Percentiles rank a stretch among this genome's conserved stretches.
phyloP scores from a whole-genome alignment of 1,140 invertebrate species.

The Nebria ingens region DNA sequence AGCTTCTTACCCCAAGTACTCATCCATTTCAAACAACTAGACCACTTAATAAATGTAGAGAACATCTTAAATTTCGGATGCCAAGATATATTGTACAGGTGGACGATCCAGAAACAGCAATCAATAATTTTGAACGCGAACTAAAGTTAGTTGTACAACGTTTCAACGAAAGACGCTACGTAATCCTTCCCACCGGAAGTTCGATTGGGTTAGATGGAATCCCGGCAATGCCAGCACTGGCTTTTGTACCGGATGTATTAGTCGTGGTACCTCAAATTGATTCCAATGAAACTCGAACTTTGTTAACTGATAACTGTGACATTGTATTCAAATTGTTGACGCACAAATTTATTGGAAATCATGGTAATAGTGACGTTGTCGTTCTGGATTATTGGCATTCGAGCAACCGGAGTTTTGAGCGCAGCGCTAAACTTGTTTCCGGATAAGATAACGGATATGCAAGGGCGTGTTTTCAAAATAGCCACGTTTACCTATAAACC shows the following conservation, averaged over 20 bases:
- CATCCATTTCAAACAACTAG: too few species aligned
- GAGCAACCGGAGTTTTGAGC: background rate
- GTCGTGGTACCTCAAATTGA: constrained; percentile 3
- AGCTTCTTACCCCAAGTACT: too few species aligned
- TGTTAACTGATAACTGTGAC: constrained; percentile 37
- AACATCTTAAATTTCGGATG: background rate
- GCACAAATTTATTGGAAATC: constrained; percentile 13
- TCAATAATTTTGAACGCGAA: background rate
- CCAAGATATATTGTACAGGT: background rate
- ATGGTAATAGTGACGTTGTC: background rate
- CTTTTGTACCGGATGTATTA: background rate
- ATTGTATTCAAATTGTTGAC: constrained; percentile 11
- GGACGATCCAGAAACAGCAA: background rate
- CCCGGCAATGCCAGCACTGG: background rate
- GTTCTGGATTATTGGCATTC: constrained; percentile 6
- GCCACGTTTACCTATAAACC: constrained; percentile 25
- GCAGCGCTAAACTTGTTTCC: constrained; percentile 21
- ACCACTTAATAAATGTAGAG: background rate
- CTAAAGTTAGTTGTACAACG: background rate
- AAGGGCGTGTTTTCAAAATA: constrained; percentile 18
- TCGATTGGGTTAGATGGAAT: background rate
- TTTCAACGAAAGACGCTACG: background rate
- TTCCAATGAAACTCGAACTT: background rate
- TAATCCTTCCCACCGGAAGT: background rate
- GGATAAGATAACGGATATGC: constrained; percentile 21